A percentile compares a stretch with the other conserved stretches of the same genome.
Evolutionary conservation across 2,888 invertebrate genomes (phyloP).

Genomic region (Apotomis betuletana): DNA sequence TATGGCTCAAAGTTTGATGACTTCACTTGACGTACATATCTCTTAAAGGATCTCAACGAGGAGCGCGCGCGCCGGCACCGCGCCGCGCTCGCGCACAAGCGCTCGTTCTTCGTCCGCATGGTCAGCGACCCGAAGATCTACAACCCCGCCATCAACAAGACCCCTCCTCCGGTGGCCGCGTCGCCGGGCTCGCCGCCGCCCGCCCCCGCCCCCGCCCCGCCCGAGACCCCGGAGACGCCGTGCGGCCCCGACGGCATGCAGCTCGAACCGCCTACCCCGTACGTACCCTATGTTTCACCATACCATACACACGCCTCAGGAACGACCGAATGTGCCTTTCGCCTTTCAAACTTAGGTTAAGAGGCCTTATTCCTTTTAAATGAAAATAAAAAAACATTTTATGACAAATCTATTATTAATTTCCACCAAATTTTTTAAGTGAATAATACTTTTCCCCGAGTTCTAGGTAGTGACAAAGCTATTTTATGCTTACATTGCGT

Average conservation of each 20-base stretch:
- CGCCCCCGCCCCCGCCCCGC: slow-evolving; percentile 67
- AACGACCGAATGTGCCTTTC: too few relatives aligned
- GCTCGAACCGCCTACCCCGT: slow-evolving; percentile 66
- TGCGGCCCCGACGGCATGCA: slow-evolving; percentile 54
- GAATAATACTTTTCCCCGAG: too few relatives aligned
- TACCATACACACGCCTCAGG: too few relatives aligned
- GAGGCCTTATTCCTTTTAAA: too few relatives aligned
- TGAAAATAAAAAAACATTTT: too few relatives aligned
- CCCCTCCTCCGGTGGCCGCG: slow-evolving; percentile 85
- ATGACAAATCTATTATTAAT: too few relatives aligned
- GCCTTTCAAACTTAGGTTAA: too few relatives aligned
- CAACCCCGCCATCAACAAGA: slow-evolving; percentile 94
- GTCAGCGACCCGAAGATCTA: slow-evolving; percentile 98
- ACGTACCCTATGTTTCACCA: slow-evolving; percentile 45
- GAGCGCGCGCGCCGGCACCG: slow-evolving; percentile 89
- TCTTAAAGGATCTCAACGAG: slow-evolving; percentile 87
- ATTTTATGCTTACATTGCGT: too few relatives aligned
- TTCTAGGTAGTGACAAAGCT: too few relatives aligned
- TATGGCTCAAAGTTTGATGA: too few relatives aligned
- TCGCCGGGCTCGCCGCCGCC: slow-evolving; percentile 80
- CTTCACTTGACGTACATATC: not conserved
- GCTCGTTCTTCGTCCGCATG: slow-evolving; percentile 98
- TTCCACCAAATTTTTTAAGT: too few relatives aligned
- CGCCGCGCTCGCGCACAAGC: slow-evolving; percentile 93
- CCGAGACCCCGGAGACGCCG: slow-evolving; percentile 68